Percentiles rank a stretch among this genome's conserved stretches.
Conservation (phyloP, 2,797 vertebrate species). For the Pantherophis alleghaniensis region DNA sequence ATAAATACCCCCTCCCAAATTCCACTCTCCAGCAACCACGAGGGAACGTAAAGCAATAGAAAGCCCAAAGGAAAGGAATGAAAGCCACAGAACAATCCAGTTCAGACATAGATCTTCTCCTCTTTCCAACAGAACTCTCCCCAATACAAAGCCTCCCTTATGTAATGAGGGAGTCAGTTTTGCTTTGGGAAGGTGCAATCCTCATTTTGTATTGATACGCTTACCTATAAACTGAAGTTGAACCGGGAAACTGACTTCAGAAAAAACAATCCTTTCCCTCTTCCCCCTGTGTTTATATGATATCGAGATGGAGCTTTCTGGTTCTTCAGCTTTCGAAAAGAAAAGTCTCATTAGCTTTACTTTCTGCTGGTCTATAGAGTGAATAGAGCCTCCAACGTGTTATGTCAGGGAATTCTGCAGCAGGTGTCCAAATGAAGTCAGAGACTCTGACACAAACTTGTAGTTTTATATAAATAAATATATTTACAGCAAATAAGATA, state of each 20-base stretch:
- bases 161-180: background rate
- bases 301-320: background rate
- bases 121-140: background rate
- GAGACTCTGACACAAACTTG: background rate
- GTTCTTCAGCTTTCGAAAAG: background rate
- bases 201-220: background rate
- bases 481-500: background rate
- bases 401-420: background rate
- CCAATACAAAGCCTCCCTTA: background rate
- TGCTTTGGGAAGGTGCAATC: background rate
- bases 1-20: background rate
- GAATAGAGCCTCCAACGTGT: background rate
- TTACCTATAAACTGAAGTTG: background rate
- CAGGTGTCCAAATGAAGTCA: background rate
- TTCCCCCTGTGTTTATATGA: background rate
- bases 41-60: background rate
- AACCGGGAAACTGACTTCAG: background rate
- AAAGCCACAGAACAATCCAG: background rate
- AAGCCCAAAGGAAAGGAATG: background rate
- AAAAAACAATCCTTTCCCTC: background rate
- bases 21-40: background rate
- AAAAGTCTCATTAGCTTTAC: background rate
- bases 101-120: background rate
- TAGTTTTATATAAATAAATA: background rate
- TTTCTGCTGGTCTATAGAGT: background rate